These are phyloP conservation scores for Hydrophis major DNA, from an alignment of 2,797 vertebrate species.

Conservation along the genomic window DNA sequence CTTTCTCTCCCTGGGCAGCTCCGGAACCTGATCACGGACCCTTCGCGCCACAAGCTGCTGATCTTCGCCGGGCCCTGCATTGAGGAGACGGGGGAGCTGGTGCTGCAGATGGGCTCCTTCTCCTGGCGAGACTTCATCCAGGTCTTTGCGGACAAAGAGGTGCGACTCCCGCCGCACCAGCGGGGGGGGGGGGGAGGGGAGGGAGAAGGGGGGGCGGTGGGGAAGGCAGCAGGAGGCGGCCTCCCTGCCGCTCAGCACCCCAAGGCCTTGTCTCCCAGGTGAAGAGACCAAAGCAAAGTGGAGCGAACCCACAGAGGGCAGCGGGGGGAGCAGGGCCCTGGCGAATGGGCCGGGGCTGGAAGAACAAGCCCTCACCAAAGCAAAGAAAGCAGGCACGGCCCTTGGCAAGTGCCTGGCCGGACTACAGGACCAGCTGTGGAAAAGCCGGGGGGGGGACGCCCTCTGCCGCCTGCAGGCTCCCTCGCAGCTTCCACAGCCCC, in stretches of 20 bases:
- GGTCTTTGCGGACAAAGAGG: slow-evolving; percentile 86
- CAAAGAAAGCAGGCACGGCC: no score
- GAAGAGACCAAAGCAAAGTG: neutral
- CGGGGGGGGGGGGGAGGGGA: neutral
- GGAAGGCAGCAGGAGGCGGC: rapidly evolving
- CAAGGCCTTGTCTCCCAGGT: neutral
- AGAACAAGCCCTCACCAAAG: rapidly evolving
- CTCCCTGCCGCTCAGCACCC: neutral
- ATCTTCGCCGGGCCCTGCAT: slow-evolving; percentile 86
- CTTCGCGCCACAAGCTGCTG: slow-evolving; percentile 85
- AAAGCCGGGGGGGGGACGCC: neutral
- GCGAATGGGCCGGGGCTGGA: no score
- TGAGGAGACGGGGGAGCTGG: slow-evolving; percentile 83
- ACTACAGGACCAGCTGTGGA: neutral
- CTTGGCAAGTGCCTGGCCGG: neutral
- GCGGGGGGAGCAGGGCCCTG: neutral
- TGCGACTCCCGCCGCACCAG: slow-evolving; percentile 37
- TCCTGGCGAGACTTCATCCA: slow-evolving; percentile 81
- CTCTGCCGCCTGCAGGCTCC: neutral
- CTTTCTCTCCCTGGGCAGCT: slow-evolving; percentile 69
- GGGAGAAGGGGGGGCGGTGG: neutral
- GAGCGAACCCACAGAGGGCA: neutral
- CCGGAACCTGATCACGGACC: slow-evolving; percentile 80
- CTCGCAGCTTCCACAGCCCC: neutral
- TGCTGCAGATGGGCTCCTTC: slow-evolving; percentile 86